Conservation (phyloP, 2,888 invertebrate species). For the Achlya flavicornis region DNA sequence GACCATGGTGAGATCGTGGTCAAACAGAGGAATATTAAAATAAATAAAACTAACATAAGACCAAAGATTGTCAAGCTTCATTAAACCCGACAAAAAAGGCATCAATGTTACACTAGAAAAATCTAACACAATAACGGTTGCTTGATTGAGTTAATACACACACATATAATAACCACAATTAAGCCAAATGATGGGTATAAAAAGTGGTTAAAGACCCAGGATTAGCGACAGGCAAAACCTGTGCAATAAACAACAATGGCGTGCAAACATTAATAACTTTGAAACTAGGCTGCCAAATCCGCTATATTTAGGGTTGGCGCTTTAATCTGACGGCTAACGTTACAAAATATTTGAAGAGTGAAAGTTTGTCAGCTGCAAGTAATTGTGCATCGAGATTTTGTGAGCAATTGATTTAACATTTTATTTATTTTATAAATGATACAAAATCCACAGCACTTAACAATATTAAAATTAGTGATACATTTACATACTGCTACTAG, state of each 20-base stretch:
- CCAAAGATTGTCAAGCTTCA: not conserved
- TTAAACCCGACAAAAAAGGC: not conserved
- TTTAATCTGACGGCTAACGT: not conserved
- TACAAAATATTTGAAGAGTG: not conserved
- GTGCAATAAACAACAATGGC: constrained; percentile 26
- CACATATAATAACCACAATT: constrained; percentile 29
- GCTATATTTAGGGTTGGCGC: constrained; percentile 16
- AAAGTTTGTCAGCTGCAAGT: not conserved
- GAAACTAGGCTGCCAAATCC: constrained; percentile 40
- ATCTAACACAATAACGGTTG: constrained; percentile 6
- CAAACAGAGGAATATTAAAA: too few species aligned
- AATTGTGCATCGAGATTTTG: too few species aligned
- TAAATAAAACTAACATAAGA: not conserved
- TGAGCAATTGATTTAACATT: too few species aligned
- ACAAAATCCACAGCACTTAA: too few species aligned
- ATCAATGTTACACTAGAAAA: constrained; percentile 4
- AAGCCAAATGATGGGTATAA: constrained; percentile 18
- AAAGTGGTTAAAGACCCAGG: constrained; percentile 16
- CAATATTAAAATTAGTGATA: too few species aligned
- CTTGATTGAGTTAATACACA: not conserved
- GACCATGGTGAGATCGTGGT: too few species aligned
- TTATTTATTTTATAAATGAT: too few species aligned
- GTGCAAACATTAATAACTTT: constrained; percentile 25
- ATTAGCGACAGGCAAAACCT: constrained; percentile 13
- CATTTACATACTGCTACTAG: too few species aligned